Percentiles rank a stretch among this genome's conserved stretches.
phyloP scores from a whole-genome alignment of 2,888 invertebrate species.

The Camponotus fellah region DNA sequence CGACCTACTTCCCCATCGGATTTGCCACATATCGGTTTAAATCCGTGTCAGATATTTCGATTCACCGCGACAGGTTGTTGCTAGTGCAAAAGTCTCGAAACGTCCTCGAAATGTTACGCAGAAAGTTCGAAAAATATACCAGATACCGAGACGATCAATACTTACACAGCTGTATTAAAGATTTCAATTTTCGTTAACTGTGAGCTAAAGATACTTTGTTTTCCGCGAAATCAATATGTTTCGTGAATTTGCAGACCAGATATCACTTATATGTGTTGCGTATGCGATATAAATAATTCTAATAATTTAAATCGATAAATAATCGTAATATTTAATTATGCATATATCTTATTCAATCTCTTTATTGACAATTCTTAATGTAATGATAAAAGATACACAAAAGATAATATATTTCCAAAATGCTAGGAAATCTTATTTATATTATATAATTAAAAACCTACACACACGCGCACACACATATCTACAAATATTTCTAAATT shows the following conservation, averaged over 20 bases:
- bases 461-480: background rate
- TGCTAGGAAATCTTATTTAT: background rate
- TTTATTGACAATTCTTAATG: background rate
- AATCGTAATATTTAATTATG: background rate
- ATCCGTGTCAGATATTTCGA: slow-evolving; percentile 23
- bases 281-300: background rate
- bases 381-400: background rate
- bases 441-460: background rate
- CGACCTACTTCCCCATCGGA: slow-evolving; percentile 22
- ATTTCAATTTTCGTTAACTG: background rate
- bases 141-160: slow-evolving; percentile 42
- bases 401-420: slow-evolving; percentile 3
- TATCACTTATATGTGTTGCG: background rate
- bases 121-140: slow-evolving; percentile 31
- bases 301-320: slow-evolving; percentile 19
- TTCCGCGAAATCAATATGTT: background rate
- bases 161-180: slow-evolving; percentile 39
- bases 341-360: background rate
- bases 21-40: slow-evolving; percentile 21
- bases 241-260: background rate
- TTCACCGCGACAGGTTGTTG: slow-evolving; percentile 25
- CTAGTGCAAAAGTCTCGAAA: slow-evolving; percentile 34
- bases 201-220: slow-evolving; percentile 1
- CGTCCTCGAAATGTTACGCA: slow-evolving; percentile 32
- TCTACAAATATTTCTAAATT: background rate